These are phyloP conservation scores for Charaxes varanes DNA, from an alignment of 1,140 invertebrate species.

Conservation along the genomic window DNA sequence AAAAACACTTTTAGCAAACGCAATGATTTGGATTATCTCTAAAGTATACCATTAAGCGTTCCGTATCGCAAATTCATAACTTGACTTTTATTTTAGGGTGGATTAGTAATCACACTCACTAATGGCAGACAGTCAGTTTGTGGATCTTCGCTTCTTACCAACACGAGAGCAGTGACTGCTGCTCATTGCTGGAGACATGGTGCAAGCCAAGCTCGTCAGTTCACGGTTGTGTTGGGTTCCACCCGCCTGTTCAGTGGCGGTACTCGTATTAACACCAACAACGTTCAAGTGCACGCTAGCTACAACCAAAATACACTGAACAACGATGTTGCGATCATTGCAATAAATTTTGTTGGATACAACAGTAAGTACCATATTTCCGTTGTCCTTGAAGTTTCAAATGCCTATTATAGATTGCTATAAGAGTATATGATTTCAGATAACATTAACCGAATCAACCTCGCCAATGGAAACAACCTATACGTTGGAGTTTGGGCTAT, in stretches of 20 bases:
- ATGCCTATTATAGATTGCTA: not conserved
- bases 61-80: no score
- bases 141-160: conserved; percentile 10
- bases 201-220: conserved; percentile 3
- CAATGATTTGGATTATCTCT: no score
- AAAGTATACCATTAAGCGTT: no score
- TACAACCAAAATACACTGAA: conserved; percentile 2
- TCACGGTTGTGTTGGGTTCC: conserved; percentile 13
- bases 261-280: conserved; percentile 3
- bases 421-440: no score
- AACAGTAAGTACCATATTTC: conserved; percentile 7
- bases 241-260: conserved; percentile 10
- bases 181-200: conserved; percentile 13
- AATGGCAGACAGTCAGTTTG: conserved; percentile 12
- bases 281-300: conserved; percentile 5
- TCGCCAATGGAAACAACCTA: conserved; percentile 1
- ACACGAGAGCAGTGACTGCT: conserved; percentile 10
- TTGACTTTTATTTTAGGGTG: conserved; percentile 14
- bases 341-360: not conserved
- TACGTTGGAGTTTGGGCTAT: conserved; percentile 1
- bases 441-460: conserved; percentile 4
- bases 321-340: conserved; percentile 11
- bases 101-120: conserved; percentile 7
- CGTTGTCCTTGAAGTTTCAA: not conserved
- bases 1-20: no score